Evolutionary conservation across 2,888 invertebrate species (phyloP).

Genomic region (Antheraea assamensis): DNA sequence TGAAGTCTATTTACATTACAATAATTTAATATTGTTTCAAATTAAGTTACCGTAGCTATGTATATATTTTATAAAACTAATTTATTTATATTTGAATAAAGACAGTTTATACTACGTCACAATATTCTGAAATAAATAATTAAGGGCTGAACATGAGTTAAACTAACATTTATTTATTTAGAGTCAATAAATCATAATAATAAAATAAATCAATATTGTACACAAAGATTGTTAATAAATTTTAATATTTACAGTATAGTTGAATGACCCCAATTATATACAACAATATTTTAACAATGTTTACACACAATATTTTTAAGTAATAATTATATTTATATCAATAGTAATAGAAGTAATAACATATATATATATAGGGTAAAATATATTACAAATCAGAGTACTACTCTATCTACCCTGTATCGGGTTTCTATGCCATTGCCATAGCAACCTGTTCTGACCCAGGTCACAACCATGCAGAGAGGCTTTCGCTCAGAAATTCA

Average conservation of each 20-base stretch:
- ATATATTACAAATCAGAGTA: background rate
- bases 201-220: no score
- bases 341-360: background rate
- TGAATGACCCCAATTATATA: background rate
- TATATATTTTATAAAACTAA: no score
- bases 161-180: background rate
- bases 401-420: slow-evolving; percentile 23
- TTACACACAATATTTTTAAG: background rate
- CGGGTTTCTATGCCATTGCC: slow-evolving; percentile 51
- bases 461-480: slow-evolving; percentile 32
- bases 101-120: no score
- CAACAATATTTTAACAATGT: background rate
- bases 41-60: no score
- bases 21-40: background rate
- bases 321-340: background rate
- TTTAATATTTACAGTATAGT: no score
- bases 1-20: background rate
- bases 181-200: no score
- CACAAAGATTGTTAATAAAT: no score
- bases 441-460: slow-evolving; percentile 44
- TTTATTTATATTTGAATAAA: background rate
- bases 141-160: background rate
- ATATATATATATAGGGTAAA: background rate
- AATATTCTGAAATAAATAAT: no score
- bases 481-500: slow-evolving; percentile 26